Percentiles rank a stretch among this genome's conserved stretches.
Conservation (phyloP, 64 coral and sea anemone species). For the Montipora capricornis region DNA sequence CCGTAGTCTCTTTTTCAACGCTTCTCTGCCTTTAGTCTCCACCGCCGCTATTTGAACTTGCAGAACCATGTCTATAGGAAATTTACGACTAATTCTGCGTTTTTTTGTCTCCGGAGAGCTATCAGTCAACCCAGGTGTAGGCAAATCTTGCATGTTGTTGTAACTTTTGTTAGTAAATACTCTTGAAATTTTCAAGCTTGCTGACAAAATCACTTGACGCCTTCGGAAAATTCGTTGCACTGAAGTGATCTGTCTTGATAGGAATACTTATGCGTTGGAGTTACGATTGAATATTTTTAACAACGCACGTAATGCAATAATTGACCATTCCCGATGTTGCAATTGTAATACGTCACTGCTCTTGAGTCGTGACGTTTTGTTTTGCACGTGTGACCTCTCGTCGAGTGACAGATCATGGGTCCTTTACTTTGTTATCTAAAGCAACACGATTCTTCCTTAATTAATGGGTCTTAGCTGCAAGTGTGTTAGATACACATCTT, state of each 20-base stretch:
- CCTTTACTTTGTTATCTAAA: neutral
- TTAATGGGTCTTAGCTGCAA: neutral
- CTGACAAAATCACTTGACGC: neutral
- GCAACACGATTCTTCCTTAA: neutral
- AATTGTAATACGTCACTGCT: constrained; percentile 1
- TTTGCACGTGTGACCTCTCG: neutral
- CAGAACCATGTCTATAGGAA: constrained; percentile 53
- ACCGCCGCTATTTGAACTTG: constrained; percentile 43
- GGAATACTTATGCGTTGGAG: neutral
- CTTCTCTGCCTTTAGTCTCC: constrained; percentile 70
- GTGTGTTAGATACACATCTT: constrained; percentile 1
- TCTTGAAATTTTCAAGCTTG: neutral
- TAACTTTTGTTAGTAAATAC: neutral
- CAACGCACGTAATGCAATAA: neutral
- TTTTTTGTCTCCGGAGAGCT: neutral
- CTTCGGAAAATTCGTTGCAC: neutral
- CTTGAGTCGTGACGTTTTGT: neutral
- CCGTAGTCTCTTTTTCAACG: constrained; percentile 68
- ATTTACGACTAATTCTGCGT: constrained; percentile 10
- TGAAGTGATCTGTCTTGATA: neutral
- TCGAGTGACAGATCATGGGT: neutral
- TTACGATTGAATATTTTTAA: neutral
- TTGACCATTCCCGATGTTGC: neutral
- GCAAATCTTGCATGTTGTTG: constrained; percentile 33
- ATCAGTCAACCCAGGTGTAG: neutral